Base-by-base conservation (phyloP, 2,888 invertebrate genomes). In the Lepidocyrtoides sp. region DNA sequence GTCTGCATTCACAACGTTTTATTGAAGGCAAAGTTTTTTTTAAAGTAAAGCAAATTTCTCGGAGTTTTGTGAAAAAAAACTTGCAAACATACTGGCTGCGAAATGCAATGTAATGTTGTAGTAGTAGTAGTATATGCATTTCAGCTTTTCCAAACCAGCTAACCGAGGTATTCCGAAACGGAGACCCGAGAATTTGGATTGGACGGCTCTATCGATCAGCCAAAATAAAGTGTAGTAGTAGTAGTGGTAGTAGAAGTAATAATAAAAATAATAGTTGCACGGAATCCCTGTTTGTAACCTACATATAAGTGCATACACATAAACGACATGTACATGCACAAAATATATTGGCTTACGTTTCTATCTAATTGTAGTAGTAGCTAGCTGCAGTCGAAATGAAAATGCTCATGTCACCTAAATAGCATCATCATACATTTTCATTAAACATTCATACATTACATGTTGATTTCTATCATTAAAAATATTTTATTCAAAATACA, bases 131-230 rank as follows among this genome's bases (percentile, higher is more conserved):
- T 69, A 36, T 36, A 20, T 69, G 14, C 66, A 69, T 69, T 69
- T 69, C 36, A n/a, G 66, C 17, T 5, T 17, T 69, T 4, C 36
- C 36, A 69, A 17, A 23, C 4, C 17, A 48, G 75, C 75, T 8
- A 23, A 82, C 89, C 89, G 89, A 89, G 26, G 83, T 20, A 60
- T 83, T 60, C 89, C 89, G 89, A 89, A 20, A 83, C 44, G 75
- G 3, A 60, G 23, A 23, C 60, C 89, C 89, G 89, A 89, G 83
- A 89, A 75, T 82, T 75, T 75, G 89, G 89, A 89, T 89, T 89
- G 89, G 89, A 89, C 89, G 89, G 89, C 89, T 89, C 89, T 89
- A 89, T 89, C 89, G 89, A 89, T 89, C 89, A 89, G 87, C 79
- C 17, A 87, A 87, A 87, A 87, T 87, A 87, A 87, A 87, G 87